phyloP scores from a whole-genome alignment of 2,888 invertebrate genomes.

The Synergus laeviventris region DNA sequence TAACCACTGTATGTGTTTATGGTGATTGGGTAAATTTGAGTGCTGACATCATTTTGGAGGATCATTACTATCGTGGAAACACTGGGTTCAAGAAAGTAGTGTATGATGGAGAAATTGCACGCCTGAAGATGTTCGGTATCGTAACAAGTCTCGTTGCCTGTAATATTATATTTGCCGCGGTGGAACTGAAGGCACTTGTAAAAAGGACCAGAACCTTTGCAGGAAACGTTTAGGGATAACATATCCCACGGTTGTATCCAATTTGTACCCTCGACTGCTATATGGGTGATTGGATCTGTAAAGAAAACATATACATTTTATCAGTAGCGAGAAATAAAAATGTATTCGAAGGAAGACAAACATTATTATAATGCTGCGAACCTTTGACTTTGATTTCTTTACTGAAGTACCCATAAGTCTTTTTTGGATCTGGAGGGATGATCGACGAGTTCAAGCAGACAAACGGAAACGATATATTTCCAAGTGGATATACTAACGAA shows the following conservation, averaged over 20 bases:
- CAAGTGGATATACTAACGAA: slow-evolving; percentile 53
- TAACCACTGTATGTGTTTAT: slow-evolving; percentile 91
- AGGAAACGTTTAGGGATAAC: slow-evolving; percentile 83
- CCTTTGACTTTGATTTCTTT: slow-evolving; percentile 83
- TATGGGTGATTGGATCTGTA: slow-evolving; percentile 84
- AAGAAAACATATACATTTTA: slow-evolving; percentile 52
- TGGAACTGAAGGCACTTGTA: slow-evolving; percentile 83
- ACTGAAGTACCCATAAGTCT: slow-evolving; percentile 86
- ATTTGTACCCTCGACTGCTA: slow-evolving; percentile 85
- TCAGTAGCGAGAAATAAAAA: slow-evolving; percentile 5
- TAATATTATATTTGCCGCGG: slow-evolving; percentile 82
- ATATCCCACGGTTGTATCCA: slow-evolving; percentile 91
- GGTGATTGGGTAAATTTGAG: slow-evolving; percentile 82
- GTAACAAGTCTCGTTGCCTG: slow-evolving; percentile 87
- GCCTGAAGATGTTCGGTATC: slow-evolving; percentile 70
- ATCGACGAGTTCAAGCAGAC: slow-evolving; percentile 80
- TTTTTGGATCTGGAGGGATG: slow-evolving; percentile 82
- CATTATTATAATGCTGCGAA: slow-evolving; percentile 70
- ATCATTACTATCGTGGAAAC: slow-evolving; percentile 88
- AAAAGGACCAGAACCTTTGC: slow-evolving; percentile 86
- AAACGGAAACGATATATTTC: slow-evolving; percentile 74
- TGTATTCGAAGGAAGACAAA: slow-evolving; percentile 17
- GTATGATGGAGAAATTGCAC: slow-evolving; percentile 82
- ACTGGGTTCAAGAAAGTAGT: slow-evolving; percentile 84
- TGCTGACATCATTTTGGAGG: slow-evolving; percentile 86